Evolutionary conservation across 2,113 vertebrate species (phyloP).

Genomic region (Triplophysa dalaica): DNA sequence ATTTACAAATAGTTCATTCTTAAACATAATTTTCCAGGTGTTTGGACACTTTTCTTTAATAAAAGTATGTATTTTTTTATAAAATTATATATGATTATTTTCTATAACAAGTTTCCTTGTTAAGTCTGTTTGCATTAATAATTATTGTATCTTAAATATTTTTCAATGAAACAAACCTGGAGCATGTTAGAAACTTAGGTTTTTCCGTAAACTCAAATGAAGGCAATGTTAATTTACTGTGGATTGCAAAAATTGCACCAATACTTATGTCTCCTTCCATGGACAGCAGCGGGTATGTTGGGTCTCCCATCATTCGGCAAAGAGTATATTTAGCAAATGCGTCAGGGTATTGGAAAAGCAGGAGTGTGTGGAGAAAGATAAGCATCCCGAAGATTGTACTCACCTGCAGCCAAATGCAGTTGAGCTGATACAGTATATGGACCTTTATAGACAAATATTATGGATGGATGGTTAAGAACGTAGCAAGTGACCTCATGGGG

Average conservation of each 20-base stretch:
- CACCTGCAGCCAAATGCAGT: neutral
- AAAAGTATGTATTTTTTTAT: too few species aligned
- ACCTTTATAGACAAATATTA: neutral
- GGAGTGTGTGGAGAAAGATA: neutral
- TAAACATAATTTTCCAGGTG: too few species aligned
- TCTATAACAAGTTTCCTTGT: too few species aligned
- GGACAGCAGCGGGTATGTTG: neutral
- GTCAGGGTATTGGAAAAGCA: neutral
- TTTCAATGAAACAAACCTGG: slow-evolving; percentile 37
- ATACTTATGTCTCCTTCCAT: neutral
- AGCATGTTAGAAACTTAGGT: neutral
- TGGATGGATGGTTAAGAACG: neutral
- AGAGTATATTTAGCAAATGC: neutral
- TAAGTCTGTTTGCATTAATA: too few species aligned
- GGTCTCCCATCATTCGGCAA: neutral
- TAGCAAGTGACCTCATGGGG: neutral
- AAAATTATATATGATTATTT: too few species aligned
- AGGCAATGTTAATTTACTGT: slow-evolving; percentile 1
- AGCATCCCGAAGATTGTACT: neutral
- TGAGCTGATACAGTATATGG: neutral
- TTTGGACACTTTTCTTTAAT: too few species aligned
- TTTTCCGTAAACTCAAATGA: neutral
- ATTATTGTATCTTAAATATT: too few species aligned
- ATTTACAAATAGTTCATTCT: neutral
- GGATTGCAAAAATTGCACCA: neutral